phyloP scores from a whole-genome alignment of 1,140 invertebrate genomes.

The Adoxophyes honmai region DNA sequence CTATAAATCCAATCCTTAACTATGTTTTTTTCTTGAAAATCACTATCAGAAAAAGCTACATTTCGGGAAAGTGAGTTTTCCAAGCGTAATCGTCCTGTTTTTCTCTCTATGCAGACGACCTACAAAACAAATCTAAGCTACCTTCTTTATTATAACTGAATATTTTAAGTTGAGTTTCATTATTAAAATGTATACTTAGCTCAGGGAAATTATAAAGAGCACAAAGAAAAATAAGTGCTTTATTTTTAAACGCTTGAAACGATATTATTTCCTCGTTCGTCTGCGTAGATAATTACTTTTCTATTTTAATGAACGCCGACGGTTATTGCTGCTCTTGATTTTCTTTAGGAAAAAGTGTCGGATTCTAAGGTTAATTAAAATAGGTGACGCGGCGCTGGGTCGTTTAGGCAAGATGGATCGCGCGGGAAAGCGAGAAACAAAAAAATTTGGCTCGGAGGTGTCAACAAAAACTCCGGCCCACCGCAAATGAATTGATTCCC shows the following conservation, averaged over 20 bases:
- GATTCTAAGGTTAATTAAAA: constrained; percentile 46
- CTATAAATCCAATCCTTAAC: too few relatives aligned
- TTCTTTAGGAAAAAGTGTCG: constrained; percentile 13
- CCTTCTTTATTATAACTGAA: too few relatives aligned
- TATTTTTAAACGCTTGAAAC: background rate
- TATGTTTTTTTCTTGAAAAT: too few relatives aligned
- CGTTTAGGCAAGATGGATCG: constrained; percentile 16
- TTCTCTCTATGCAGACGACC: too few relatives aligned
- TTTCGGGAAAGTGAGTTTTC: too few relatives aligned
- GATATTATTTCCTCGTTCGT: constrained; percentile 4
- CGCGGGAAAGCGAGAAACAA: constrained; percentile 35
- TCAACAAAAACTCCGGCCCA: constrained; percentile 55
- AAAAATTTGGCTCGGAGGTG: constrained; percentile 45
- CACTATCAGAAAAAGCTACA: too few relatives aligned
- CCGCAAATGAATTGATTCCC: constrained; percentile 67
- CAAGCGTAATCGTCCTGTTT: too few relatives aligned
- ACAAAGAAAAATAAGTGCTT: too few relatives aligned
- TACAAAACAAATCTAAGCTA: too few relatives aligned
- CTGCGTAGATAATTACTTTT: constrained; percentile 12
- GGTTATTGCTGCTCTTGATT: constrained; percentile 6
- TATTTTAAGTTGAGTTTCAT: too few relatives aligned
- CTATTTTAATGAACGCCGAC: constrained; percentile 7
- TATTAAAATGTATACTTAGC: too few relatives aligned
- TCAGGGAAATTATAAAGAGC: too few relatives aligned
- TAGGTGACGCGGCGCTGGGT: constrained; percentile 22